Percentiles rank a stretch among this genome's conserved stretches.
phyloP scores from a whole-genome alignment of 53 echinoderm and acorn worm species.

The Paracentrotus lividus region DNA sequence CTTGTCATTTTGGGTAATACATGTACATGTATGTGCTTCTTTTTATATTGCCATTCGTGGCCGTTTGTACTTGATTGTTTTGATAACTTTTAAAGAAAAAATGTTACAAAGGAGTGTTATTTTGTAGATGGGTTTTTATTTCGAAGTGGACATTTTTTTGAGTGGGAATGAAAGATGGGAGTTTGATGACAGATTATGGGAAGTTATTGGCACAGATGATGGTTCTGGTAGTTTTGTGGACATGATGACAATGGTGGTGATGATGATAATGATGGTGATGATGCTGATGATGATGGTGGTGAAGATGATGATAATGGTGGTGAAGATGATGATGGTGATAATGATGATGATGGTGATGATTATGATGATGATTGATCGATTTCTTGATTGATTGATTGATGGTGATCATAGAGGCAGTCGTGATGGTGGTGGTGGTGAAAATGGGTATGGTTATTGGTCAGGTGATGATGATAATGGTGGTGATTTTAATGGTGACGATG shows the following conservation, averaged over 20 bases:
- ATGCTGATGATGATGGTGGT: background rate
- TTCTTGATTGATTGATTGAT: background rate
- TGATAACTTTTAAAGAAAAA: slow-evolving; percentile 50
- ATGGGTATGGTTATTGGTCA: slow-evolving; percentile 44
- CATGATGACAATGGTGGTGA: slow-evolving; percentile 54
- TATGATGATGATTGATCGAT: background rate
- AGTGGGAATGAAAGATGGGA: background rate
- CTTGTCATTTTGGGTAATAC: background rate
- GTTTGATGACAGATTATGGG: background rate
- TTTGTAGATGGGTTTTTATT: background rate
- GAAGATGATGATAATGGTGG: slow-evolving; percentile 33
- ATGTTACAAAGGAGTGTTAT: background rate
- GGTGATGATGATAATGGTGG: slow-evolving; percentile 64
- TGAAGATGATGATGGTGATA: slow-evolving; percentile 31
- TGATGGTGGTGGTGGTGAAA: slow-evolving; percentile 29
- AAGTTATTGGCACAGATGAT: background rate
- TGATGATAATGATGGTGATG: slow-evolving; percentile 44
- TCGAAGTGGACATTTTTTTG: background rate
- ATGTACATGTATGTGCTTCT: slow-evolving; percentile 2
- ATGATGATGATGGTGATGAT: slow-evolving; percentile 39
- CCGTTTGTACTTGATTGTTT: slow-evolving; percentile 60
- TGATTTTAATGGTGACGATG: slow-evolving; percentile 37
- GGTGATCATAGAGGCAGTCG: slow-evolving; percentile 17
- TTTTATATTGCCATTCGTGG: slow-evolving; percentile 38
- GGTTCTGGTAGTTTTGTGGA: background rate